A percentile compares a stretch with the other conserved stretches of the same genome.
Conservation (phyloP, 2,797 vertebrate genomes). For the Coreius guichenoti region DNA sequence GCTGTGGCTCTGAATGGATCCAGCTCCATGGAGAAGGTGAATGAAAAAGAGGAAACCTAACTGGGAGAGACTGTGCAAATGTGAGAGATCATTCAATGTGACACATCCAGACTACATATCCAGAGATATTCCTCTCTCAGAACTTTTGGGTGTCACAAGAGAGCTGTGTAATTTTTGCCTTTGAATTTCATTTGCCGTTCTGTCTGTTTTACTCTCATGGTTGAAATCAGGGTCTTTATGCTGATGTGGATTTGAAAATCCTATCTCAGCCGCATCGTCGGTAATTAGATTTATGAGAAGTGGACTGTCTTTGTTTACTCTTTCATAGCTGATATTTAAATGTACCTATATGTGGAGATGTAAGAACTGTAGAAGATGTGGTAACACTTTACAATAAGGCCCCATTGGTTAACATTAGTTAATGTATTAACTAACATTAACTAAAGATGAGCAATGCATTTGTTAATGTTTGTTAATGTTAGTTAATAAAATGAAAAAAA, state of each 20-base stretch:
- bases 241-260: constrained; percentile 1
- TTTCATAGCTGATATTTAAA: constrained; percentile 29
- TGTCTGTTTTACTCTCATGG: background rate
- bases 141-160: constrained; percentile 7
- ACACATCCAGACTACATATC: background rate
- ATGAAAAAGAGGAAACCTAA: constrained; percentile 61
- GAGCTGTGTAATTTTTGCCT: background rate
- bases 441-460: background rate
- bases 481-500: no score
- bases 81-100: constrained; percentile 1
- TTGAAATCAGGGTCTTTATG: constrained; percentile 32
- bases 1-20: constrained; percentile 56
- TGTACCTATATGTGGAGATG: background rate
- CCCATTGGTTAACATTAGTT: no score
- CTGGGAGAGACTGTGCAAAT: background rate
- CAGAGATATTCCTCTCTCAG: background rate
- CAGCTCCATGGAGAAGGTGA: constrained; percentile 62
- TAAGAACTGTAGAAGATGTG: constrained; percentile 2
- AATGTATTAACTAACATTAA: background rate
- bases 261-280: background rate
- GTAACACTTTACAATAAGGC: background rate
- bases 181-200: background rate
- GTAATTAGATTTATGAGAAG: background rate
- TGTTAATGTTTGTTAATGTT: background rate
- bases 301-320: constrained; percentile 24